Evolutionary conservation across 2,797 vertebrate species (phyloP).

Genomic region (Amphiprion clarkii): DNA sequence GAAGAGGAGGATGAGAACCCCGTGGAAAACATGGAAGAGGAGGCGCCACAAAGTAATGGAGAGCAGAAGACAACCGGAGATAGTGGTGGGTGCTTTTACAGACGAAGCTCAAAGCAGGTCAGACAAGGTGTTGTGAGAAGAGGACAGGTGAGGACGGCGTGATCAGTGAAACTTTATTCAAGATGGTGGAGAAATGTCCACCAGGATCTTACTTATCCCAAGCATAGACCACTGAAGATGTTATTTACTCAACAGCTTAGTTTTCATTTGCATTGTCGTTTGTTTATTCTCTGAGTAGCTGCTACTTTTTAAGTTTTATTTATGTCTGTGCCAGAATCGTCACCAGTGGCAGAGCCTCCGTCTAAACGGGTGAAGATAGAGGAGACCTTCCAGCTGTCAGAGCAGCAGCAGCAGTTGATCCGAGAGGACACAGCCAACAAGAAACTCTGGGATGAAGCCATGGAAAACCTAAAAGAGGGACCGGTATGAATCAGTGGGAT

Average conservation of each 20-base stretch:
- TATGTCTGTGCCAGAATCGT: slow-evolving; percentile 52
- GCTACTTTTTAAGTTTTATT: background rate
- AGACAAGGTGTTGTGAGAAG: slow-evolving; percentile 59
- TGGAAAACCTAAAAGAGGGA: slow-evolving; percentile 92
- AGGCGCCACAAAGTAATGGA: slow-evolving; percentile 78
- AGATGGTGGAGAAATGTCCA: slow-evolving; percentile 10
- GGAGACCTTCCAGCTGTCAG: slow-evolving; percentile 93
- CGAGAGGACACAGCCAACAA: slow-evolving; percentile 93
- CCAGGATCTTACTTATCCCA: background rate
- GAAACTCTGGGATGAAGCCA: slow-evolving; percentile 97
- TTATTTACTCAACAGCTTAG: background rate
- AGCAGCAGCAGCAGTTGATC: slow-evolving; percentile 93
- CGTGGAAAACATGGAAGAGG: slow-evolving; percentile 60
- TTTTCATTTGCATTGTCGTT: background rate
- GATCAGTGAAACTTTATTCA: slow-evolving; percentile 6
- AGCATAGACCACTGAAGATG: background rate
- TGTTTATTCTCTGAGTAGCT: background rate
- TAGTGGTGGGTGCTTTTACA: slow-evolving; percentile 73
- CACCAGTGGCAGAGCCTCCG: slow-evolving; percentile 76
- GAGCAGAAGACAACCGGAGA: slow-evolving; percentile 75
- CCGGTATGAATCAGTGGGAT: slow-evolving; percentile 86
- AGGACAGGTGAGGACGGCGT: slow-evolving; percentile 56
- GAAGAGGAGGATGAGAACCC: slow-evolving; percentile 66
- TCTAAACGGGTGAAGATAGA: slow-evolving; percentile 90
- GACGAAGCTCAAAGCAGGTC: slow-evolving; percentile 64